Percentiles rank a stretch among this genome's conserved stretches.
Conservation (phyloP, 1,140 invertebrate species). For the Drosophila ficusphila region DNA sequence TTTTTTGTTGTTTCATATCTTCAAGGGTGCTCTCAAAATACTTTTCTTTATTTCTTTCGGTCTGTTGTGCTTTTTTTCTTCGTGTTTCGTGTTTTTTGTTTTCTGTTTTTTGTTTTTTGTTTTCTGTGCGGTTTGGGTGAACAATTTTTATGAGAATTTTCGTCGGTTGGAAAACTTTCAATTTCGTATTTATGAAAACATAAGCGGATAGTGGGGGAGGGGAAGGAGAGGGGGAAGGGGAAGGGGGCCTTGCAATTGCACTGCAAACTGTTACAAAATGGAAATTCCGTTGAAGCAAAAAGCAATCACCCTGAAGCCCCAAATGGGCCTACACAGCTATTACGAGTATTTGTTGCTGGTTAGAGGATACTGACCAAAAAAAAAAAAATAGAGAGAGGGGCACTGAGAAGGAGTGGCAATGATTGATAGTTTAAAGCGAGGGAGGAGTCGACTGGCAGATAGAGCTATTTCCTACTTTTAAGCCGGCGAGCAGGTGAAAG, state of each 20-base stretch:
- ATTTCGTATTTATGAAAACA: constrained; percentile 76
- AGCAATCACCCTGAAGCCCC: constrained; percentile 57
- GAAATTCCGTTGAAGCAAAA: constrained; percentile 71
- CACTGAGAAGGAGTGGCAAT: background rate
- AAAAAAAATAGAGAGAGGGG: background rate
- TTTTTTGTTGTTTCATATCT: constrained; percentile 52
- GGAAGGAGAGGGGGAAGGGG: background rate
- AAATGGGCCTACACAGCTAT: constrained; percentile 18
- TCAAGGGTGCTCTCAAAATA: constrained; percentile 67
- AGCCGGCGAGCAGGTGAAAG: background rate
- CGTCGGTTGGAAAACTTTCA: constrained; percentile 74
- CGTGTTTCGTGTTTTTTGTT: no score
- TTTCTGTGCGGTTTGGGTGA: constrained; percentile 64
- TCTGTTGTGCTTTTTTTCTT: constrained; percentile 1
- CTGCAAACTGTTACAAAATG: constrained; percentile 75
- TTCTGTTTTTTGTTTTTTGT: constrained; percentile 16
- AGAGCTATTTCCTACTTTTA: constrained; percentile 15
- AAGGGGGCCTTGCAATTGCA: constrained; percentile 26
- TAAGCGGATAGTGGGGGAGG: constrained; percentile 20
- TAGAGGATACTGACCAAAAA: background rate
- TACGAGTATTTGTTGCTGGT: constrained; percentile 10
- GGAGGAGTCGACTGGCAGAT: constrained; percentile 4
- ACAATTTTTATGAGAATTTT: constrained; percentile 80
- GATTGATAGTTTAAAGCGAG: constrained; percentile 14
- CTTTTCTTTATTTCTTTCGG: constrained; percentile 37